Evolutionary conservation across 2,888 invertebrate genomes (phyloP), one percentile per base, ranked within the genome.

Genomic region (Drosophila seclusa): DNA sequence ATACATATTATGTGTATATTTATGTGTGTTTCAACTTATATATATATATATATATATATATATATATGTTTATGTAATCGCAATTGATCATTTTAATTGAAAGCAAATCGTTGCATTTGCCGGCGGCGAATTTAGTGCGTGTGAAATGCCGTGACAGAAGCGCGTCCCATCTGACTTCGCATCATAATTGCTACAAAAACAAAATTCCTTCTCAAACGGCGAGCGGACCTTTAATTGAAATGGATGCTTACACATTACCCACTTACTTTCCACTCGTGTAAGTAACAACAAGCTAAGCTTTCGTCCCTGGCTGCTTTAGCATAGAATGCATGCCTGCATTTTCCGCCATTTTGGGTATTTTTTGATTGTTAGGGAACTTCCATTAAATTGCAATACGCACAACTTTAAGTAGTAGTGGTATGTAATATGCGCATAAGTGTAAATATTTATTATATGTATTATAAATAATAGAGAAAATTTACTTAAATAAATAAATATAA

Each of bases 261-360:
- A 87, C 86, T 6, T 87, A 87, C 45, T 87, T 87, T 69, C 86
- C 86, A 8, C 57, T 87, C 48, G 87, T 90, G 87, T 87, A 82
- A 87, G 87, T 90, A 63, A 16, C 34, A 24, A 45, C 16, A 16
- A 45, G 24, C 45, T 21, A 4, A 45, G 10, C 45, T 21, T 45
- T 45, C 21, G 7, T 21, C 7, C 13, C 7, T 45, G 7, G 13
- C 13, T 21, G 45, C 45, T 21, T 16, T 7, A 16, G 13, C 7
- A 45, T 45, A 45, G 42, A 21, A 45, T 21, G 4, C 21, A 45
- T 45, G 13, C 21, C 45, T 45, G 13, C 16, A 8, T 16, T 8
- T 2, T 24, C 45, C 45, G 13, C 45, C 45, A 45, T 21, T 21
- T 21, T 45, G 45, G 4, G 21, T 24, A 45, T 16, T 24, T 45